These are phyloP conservation scores for Drosophila histrio DNA, from an alignment of 2,888 invertebrate genomes.

Conservation along the genomic window DNA sequence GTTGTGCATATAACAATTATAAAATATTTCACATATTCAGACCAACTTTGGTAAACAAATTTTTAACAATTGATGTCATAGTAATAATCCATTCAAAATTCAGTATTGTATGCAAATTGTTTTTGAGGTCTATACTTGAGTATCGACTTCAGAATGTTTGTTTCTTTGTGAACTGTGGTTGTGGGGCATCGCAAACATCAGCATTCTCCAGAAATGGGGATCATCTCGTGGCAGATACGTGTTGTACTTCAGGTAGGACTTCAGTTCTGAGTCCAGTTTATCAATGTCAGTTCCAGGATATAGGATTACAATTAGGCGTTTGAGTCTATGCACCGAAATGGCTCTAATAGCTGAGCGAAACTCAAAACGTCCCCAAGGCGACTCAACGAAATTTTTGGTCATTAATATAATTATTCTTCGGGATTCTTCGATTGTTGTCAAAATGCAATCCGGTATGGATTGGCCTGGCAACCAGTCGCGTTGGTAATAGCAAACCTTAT, in stretches of 20 bases:
- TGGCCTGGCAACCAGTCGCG: not conserved
- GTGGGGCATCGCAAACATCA: not conserved
- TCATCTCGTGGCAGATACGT: not conserved
- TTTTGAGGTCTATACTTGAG: not conserved
- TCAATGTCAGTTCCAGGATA: not conserved
- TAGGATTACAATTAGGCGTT: constrained; percentile 1
- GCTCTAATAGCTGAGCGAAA: not conserved
- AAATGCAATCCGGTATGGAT: not conserved
- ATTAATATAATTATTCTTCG: not conserved
- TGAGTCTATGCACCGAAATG: not conserved
- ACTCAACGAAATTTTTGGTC: not conserved
- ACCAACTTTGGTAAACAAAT: too few relatives aligned
- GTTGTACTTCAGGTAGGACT: not conserved
- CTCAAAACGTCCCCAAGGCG: not conserved
- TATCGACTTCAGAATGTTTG: not conserved
- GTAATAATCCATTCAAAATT: too few relatives aligned
- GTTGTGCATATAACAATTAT: too few relatives aligned
- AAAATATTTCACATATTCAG: too few relatives aligned
- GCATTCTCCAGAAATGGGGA: not conserved
- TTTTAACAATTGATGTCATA: too few relatives aligned
- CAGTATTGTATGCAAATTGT: too few relatives aligned
- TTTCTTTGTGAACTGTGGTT: not conserved
- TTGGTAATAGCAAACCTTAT: not conserved
- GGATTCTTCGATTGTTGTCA: not conserved
- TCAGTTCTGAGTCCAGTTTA: not conserved